Percentiles rank a stretch among this genome's conserved stretches.
Evolutionary conservation across 2,113 vertebrate species (phyloP).

Genomic region (Anas platyrhynchos): DNA sequence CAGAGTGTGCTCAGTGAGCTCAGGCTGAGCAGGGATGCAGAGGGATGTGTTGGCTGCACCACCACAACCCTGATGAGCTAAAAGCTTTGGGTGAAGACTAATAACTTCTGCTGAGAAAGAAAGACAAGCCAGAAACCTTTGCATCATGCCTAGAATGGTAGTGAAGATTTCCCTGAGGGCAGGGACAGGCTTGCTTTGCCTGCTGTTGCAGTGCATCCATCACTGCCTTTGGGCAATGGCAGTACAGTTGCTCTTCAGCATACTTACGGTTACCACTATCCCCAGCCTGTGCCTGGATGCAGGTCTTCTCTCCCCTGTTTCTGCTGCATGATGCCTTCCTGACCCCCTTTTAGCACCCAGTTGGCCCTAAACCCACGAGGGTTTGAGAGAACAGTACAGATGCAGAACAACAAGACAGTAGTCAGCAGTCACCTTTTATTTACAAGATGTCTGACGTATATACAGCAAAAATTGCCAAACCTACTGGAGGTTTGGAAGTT

Average conservation of each 20-base stretch:
- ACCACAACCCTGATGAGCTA: neutral
- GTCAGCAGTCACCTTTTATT: constrained; percentile 39
- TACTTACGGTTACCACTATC: neutral
- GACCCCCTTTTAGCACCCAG: neutral
- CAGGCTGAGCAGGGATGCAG: neutral
- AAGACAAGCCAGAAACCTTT: neutral
- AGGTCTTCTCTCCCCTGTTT: neutral
- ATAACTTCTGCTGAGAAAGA: rapidly evolving
- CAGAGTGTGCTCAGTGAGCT: rapidly evolving
- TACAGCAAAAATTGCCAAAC: neutral
- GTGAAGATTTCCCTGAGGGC: neutral
- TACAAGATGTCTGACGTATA: neutral
- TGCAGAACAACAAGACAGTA: neutral
- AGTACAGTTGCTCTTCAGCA: neutral
- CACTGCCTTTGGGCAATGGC: neutral
- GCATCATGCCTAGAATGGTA: neutral
- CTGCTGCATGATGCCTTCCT: neutral
- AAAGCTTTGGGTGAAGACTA: neutral
- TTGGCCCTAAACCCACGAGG: neutral
- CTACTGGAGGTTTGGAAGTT: neutral
- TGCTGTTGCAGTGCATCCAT: neutral
- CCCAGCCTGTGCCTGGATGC: neutral
- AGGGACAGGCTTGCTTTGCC: neutral
- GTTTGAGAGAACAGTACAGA: neutral
- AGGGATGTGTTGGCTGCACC: neutral